phyloP scores from a whole-genome alignment of 2,113 vertebrate genomes.

The Smithornis capensis region DNA sequence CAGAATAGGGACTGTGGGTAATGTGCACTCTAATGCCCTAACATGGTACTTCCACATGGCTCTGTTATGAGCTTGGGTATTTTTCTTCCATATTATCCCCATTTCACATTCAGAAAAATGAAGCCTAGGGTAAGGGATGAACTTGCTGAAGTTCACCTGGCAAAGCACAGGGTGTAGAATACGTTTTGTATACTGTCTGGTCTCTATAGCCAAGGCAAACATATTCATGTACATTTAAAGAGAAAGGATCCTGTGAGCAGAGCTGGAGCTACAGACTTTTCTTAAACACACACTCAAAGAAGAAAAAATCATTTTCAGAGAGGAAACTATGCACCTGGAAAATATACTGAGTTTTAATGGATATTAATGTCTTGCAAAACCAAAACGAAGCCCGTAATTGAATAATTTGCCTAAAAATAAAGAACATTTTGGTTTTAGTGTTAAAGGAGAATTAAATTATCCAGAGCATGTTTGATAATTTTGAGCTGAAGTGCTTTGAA shows the following conservation, averaged over 20 bases:
- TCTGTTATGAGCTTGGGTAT: neutral
- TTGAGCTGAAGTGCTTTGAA: neutral
- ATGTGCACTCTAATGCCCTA: neutral
- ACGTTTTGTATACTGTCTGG: neutral
- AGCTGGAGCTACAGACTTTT: neutral
- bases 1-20: neutral
- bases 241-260: conserved; percentile 36
- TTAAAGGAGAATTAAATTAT: conserved; percentile 5
- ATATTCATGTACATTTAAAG: conserved; percentile 6
- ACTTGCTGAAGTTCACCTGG: conserved; percentile 25
- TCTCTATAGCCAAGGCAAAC: conserved; percentile 46
- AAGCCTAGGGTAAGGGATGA: neutral
- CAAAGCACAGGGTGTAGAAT: neutral
- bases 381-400: conserved; percentile 31
- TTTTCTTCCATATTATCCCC: neutral
- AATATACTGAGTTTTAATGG: neutral
- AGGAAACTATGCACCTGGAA: conserved; percentile 44
- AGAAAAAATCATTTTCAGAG: neutral
- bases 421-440: neutral
- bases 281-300: neutral
- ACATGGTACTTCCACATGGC: neutral
- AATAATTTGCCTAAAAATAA: conserved; percentile 34
- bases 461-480: neutral
- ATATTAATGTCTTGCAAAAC: conserved; percentile 36
- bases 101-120: neutral